Evolutionary conservation across 2,113 vertebrate genomes (phyloP), one percentile per base, ranked within the genome.

Genomic region (Chlorodrepanis virens): DNA sequence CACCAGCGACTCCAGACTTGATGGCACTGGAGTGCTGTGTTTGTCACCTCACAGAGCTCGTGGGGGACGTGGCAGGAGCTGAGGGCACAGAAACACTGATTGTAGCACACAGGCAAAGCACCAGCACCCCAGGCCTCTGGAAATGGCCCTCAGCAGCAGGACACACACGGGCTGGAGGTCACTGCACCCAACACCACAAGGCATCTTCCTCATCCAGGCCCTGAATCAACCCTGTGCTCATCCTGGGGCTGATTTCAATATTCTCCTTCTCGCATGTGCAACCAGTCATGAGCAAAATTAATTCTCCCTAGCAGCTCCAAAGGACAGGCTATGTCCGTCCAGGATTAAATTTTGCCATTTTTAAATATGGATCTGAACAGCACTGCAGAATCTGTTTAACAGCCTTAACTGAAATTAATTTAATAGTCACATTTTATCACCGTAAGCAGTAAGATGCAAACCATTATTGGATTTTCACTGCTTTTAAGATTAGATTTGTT

Each of bases 101-200:
- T 68, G 29, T 0, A 65, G 21, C 50, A 25, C 50, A 15, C 1
- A 11, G 74, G 44, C 14, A 86, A 53, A 65, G 61, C 45, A 94
- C 11, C 22, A 15, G n/a, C 24, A 10, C 15, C 25, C 28, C 57
- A 64, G 0, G 0, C 1, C 40, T 68, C 44, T 11, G 13, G 12
- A 69, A n/a, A 60, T 2, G 6, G 22, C 21, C 44, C 71, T 74
- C 42, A 27, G 22, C 52, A 85, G 27, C 40, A 19, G 49, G 37
- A 33, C 24, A 20, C 1, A 1, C 4, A 5, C 0, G 1, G 11
- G 22, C 1, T 9, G 28, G 44, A 23, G 20, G 3, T 69, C 63
- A 39, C 1, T 2, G 1, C 12, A 4, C 10, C 44, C 78, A 61
- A 6, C 22, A 31, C 12, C 11, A 0, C 8, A 18, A 6, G 0